A percentile compares a stretch with the other conserved stretches of the same genome.
Evolutionary conservation across 2,888 invertebrate species (phyloP).

Genomic region (Drosophila percnosoma): DNA sequence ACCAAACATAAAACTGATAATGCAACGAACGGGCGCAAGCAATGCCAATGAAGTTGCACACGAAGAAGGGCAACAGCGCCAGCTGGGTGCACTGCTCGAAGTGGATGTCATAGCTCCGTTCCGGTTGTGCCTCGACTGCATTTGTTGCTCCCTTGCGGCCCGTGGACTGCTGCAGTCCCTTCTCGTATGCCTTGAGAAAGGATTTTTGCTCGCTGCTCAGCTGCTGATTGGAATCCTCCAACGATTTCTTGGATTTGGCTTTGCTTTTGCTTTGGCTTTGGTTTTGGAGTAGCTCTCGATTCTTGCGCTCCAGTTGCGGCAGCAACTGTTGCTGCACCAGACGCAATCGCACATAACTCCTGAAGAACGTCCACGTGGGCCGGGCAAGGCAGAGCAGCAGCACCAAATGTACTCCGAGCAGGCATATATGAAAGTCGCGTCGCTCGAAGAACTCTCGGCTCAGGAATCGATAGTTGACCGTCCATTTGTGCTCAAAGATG

Average conservation of each 20-base stretch:
- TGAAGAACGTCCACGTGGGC: conserved; percentile 89
- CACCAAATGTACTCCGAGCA: conserved; percentile 90
- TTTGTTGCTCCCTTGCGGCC: conserved; percentile 52
- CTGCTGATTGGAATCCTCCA: conserved; percentile 67
- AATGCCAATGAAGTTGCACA: conserved; percentile 97
- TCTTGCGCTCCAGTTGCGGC: conserved; percentile 88
- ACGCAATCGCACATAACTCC: conserved; percentile 90
- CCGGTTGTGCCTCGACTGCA: conserved; percentile 22
- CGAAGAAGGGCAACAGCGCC: conserved; percentile 94
- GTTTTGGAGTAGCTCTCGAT: conserved; percentile 81
- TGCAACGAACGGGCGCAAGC: conserved; percentile 97
- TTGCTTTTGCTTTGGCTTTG: conserved; percentile 67
- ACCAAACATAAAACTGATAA: conserved; percentile 99
- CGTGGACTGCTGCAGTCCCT: conserved; percentile 85
- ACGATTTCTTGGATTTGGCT: conserved; percentile 59
- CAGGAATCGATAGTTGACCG: conserved; percentile 98
- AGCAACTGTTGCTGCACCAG: conserved; percentile 88
- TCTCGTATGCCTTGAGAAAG: conserved; percentile 88
- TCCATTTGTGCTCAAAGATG: conserved; percentile 98
- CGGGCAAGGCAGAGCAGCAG: conserved; percentile 89
- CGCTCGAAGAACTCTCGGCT: conserved; percentile 92
- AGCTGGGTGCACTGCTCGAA: conserved; percentile 91
- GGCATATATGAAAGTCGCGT: conserved; percentile 91
- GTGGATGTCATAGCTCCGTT: conserved; percentile 86
- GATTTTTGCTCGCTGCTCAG: conserved; percentile 87